These are phyloP conservation scores for Brachypalpus laphriformis DNA, from an alignment of 2,888 invertebrate species.

Conservation along the genomic window DNA sequence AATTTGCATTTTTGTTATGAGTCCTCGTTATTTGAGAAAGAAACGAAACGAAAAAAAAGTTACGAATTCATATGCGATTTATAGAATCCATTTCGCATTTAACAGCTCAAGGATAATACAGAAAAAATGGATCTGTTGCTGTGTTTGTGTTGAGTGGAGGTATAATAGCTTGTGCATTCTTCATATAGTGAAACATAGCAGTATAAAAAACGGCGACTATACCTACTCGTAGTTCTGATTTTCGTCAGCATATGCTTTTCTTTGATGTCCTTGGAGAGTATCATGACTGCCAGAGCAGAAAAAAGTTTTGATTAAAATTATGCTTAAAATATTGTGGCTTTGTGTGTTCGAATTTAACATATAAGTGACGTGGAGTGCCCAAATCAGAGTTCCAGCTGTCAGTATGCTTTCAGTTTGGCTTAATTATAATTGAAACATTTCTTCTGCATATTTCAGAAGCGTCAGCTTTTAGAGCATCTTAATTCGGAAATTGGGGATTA, in stretches of 20 bases:
- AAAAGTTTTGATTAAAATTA: conserved; percentile 46
- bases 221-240: conserved; percentile 2
- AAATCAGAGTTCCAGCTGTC: conserved; percentile 1
- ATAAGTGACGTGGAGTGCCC: conserved; percentile 14
- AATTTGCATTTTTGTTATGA: conserved; percentile 35
- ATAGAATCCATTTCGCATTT: conserved; percentile 29
- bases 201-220: too few species aligned
- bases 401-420: neutral
- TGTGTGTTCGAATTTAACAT: conserved; percentile 22
- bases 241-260: neutral
- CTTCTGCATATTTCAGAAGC: too few species aligned
- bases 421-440: neutral
- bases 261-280: conserved; percentile 5
- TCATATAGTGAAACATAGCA: neutral
- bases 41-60: conserved; percentile 14
- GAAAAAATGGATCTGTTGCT: neutral
- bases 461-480: neutral
- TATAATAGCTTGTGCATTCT: neutral
- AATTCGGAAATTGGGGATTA: neutral
- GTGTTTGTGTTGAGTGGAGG: neutral
- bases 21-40: conserved; percentile 24
- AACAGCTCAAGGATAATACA: conserved; percentile 31
- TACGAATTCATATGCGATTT: conserved; percentile 1
- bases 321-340: conserved; percentile 37
- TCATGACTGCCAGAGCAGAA: neutral